Conservation (phyloP, 2,888 invertebrate species). For the Heliconius aoede region DNA sequence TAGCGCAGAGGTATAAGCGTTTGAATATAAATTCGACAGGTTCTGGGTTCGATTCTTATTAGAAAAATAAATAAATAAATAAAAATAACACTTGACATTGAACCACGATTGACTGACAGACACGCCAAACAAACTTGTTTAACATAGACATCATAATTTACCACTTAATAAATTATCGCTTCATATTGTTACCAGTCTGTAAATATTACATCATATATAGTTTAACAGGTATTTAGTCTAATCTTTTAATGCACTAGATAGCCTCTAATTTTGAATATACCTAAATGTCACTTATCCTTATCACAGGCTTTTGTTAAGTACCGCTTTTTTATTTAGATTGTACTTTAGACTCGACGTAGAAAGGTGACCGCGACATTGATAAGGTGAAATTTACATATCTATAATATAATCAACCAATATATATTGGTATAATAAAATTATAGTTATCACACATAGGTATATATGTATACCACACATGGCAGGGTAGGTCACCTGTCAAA, state of each 20-base stretch:
- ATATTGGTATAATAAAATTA: background rate
- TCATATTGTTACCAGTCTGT: background rate
- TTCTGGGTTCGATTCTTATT: background rate
- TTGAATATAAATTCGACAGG: background rate
- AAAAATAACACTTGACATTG: background rate
- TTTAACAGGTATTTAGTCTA: background rate
- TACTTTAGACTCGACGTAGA: background rate
- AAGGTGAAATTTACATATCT: conserved; percentile 6
- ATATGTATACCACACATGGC: no score
- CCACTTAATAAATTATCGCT: background rate
- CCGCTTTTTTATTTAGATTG: background rate
- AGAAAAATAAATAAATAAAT: background rate
- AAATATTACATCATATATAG: background rate
- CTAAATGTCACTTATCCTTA: conserved; percentile 4
- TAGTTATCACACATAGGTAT: no score
- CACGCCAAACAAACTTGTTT: background rate
- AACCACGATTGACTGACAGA: background rate
- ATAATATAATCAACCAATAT: background rate
- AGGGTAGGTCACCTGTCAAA: no score
- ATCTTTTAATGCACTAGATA: conserved; percentile 11
- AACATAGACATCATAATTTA: background rate
- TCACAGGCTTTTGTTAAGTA: background rate
- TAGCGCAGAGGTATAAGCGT: background rate
- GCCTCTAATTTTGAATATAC: background rate
- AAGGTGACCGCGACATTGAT: conserved; percentile 21